These are phyloP conservation scores for Philypnodon macrostomus DNA, from an alignment of 2,797 vertebrate genomes.

Conservation along the genomic window DNA sequence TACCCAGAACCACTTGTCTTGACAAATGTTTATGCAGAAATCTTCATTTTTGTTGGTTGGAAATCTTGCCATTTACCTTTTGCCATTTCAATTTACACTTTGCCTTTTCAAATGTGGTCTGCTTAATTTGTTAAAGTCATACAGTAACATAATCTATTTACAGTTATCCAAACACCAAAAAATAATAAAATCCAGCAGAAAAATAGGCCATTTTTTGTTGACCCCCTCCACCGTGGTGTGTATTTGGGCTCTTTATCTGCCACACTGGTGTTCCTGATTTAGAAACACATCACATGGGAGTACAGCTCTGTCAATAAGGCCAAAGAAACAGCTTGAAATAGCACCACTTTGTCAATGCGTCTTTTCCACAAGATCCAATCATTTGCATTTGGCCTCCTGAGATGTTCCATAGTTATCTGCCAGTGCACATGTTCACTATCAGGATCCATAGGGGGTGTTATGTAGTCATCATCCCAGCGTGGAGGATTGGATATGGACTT, in stretches of 20 bases:
- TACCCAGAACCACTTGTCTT: too few species aligned
- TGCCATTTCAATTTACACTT: too few species aligned
- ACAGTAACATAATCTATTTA: too few species aligned
- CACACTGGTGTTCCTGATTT: conserved; percentile 51
- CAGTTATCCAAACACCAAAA: too few species aligned
- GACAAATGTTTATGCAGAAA: too few species aligned
- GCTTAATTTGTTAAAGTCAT: too few species aligned
- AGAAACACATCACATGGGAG: conserved; percentile 43
- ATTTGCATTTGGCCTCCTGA: conserved; percentile 29
- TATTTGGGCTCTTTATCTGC: conserved; percentile 48
- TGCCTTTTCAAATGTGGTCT: too few species aligned
- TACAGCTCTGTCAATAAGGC: conserved; percentile 36
- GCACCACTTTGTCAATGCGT: conserved; percentile 17
- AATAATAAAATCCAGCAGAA: too few species aligned
- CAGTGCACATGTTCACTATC: conserved; percentile 27
- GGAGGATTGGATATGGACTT: conserved; percentile 3
- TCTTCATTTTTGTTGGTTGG: too few species aligned
- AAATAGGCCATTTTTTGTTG: too few species aligned
- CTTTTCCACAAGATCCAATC: conserved; percentile 26
- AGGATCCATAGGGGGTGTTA: conserved; percentile 10
- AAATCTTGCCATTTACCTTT: too few species aligned
- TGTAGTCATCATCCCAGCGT: conserved; percentile 9
- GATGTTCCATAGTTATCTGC: conserved; percentile 34
- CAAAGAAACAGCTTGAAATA: conserved; percentile 40
- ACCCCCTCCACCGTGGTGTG: too few species aligned